Percentiles rank a stretch among this genome's conserved stretches.
Evolutionary conservation across 37 sponge, comb jelly and placozoan genomes (phyloP).

Genomic region (Theonella swinhoei): DNA sequence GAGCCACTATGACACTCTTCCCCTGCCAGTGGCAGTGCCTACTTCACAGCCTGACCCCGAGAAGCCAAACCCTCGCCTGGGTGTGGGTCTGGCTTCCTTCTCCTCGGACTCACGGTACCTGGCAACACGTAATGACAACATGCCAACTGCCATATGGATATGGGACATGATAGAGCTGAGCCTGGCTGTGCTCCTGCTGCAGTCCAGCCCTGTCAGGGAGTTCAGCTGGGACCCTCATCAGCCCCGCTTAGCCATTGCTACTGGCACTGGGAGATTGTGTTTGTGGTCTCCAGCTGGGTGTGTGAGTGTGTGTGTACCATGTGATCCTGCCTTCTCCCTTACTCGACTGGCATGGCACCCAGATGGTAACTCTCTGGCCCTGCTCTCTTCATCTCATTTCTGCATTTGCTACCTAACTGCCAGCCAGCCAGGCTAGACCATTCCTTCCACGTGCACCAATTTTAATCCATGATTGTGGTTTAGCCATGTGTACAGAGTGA

Average conservation of each 20-base stretch:
- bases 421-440: no score
- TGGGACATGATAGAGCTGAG: conserved; percentile 79
- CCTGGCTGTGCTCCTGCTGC: conserved; percentile 70
- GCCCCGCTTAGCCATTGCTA: conserved; percentile 86
- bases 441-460: no score
- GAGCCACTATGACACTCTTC: conserved; percentile 71
- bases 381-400: conserved; percentile 80
- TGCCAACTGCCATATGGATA: conserved; percentile 95
- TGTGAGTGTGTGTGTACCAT: conserved; percentile 70
- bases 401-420: conserved; percentile 83
- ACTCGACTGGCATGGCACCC: conserved; percentile 82
- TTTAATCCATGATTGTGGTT: no score
- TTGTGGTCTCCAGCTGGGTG: conserved; percentile 94
- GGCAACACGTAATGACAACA: conserved; percentile 91
- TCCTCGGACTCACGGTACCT: conserved; percentile 82
- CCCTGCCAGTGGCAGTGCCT: conserved; percentile 49
- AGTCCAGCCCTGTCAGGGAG: conserved; percentile 55
- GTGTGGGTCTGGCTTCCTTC: conserved; percentile 79
- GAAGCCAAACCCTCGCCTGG: conserved; percentile 87
- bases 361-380: conserved; percentile 68
- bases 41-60: conserved; percentile 83
- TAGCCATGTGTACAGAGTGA: no score
- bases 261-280: conserved; percentile 76
- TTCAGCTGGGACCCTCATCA: conserved; percentile 89
- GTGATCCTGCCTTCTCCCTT: conserved; percentile 48